A percentile compares a stretch with the other conserved stretches of the same genome.
Conservation (phyloP, 2,888 invertebrate genomes). For the Cyclophora albipunctata region DNA sequence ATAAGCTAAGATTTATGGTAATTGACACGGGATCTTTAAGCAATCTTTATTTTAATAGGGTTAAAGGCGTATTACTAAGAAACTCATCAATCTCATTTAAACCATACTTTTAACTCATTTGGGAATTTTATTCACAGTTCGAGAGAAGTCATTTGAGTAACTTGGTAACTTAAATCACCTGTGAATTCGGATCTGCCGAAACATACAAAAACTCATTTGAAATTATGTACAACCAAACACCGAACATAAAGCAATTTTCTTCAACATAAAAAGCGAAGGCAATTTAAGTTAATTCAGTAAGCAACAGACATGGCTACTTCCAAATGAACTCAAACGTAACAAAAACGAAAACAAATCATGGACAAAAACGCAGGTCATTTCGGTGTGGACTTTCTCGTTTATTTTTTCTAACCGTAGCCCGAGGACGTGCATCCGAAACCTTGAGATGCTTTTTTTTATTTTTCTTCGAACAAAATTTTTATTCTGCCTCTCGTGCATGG, state of each 20-base stretch:
- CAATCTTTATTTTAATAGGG: too few species aligned
- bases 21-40: neutral
- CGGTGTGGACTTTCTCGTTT: constrained; percentile 67
- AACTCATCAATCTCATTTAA: too few species aligned
- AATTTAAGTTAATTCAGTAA: constrained; percentile 74
- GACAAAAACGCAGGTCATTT: constrained; percentile 75
- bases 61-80: too few species aligned
- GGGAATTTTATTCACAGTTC: too few species aligned
- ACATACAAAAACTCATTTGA: constrained; percentile 16
- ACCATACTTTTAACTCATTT: too few species aligned
- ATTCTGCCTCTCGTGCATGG: constrained; percentile 58
- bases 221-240: constrained; percentile 44
- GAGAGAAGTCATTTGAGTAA: too few species aligned
- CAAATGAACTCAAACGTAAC: constrained; percentile 74
- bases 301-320: constrained; percentile 71
- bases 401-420: constrained; percentile 64
- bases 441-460: constrained; percentile 51
- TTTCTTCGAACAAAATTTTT: constrained; percentile 55
- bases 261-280: constrained; percentile 52
- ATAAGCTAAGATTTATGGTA: too few species aligned
- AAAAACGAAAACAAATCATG: constrained; percentile 73
- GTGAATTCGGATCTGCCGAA: constrained; percentile 11
- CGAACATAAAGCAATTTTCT: constrained; percentile 46
- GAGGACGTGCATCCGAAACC: constrained; percentile 73
- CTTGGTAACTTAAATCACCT: constrained; percentile 1